Conservation (phyloP, 30 jellyfish, hydroid and myxozoan species). For the Aurelia aurita region DNA sequence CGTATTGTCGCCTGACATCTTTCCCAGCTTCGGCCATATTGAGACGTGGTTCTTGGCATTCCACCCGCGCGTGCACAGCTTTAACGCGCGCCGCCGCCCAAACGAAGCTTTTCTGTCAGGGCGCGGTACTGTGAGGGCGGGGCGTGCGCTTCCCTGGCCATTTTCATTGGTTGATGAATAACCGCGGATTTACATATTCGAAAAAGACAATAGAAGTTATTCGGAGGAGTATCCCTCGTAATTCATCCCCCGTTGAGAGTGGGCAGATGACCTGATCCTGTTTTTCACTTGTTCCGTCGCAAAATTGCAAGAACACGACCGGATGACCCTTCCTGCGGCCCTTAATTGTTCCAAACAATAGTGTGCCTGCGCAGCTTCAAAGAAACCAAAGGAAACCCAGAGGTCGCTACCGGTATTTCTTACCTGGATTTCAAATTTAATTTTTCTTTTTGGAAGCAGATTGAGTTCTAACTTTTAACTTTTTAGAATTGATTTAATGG, state of each 20-base stretch:
- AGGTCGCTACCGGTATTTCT: not conserved
- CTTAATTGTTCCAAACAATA: conserved; percentile 4
- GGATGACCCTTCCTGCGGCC: conserved; percentile 43
- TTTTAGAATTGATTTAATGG: no score
- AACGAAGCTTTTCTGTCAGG: conserved; percentile 50
- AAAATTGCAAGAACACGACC: not conserved
- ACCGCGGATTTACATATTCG: conserved; percentile 68
- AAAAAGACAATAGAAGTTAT: conserved; percentile 30
- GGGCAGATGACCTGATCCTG: conserved; percentile 61
- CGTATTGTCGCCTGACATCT: conserved; percentile 60
- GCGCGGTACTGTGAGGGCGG: conserved; percentile 83
- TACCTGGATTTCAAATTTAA: no score
- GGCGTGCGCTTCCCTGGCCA: conserved; percentile 58
- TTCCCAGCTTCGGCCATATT: conserved; percentile 81
- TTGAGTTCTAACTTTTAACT: no score
- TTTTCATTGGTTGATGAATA: conserved; percentile 66
- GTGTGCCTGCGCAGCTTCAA: not conserved
- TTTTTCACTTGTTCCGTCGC: not conserved
- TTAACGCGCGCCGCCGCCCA: conserved; percentile 70
- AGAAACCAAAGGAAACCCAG: not conserved
- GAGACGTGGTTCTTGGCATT: conserved; percentile 49
- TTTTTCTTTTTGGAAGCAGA: no score
- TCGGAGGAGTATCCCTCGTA: conserved; percentile 54
- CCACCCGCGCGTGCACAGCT: conserved; percentile 77
- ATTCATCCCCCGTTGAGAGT: conserved; percentile 72